Evolutionary conservation across 2,888 invertebrate genomes (phyloP).

Genomic region (Julus scanicus): DNA sequence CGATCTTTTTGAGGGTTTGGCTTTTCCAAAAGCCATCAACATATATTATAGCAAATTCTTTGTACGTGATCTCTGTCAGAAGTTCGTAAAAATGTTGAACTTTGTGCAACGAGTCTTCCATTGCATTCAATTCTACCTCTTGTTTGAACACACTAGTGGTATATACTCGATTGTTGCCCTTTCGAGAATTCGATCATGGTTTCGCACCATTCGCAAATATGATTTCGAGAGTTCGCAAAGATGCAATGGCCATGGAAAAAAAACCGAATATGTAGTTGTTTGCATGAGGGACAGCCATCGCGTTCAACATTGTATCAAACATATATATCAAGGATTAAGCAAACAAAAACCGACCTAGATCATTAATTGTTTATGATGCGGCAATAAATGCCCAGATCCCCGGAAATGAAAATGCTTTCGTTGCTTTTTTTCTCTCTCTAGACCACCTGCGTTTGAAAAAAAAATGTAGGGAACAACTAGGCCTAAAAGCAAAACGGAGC

Average conservation of each 20-base stretch:
- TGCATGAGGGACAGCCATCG: too few species aligned
- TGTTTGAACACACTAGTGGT: too few species aligned
- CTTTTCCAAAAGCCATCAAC: too few species aligned
- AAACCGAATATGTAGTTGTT: too few species aligned
- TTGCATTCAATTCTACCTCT: too few species aligned
- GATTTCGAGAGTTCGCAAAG: neutral
- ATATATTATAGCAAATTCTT: too few species aligned
- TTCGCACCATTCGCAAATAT: neutral
- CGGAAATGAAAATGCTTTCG: neutral
- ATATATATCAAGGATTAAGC: neutral
- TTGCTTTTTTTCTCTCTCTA: neutral
- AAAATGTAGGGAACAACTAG: neutral
- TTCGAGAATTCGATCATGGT: neutral
- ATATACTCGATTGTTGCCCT: neutral
- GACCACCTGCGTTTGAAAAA: neutral
- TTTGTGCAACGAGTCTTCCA: too few species aligned
- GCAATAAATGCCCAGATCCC: neutral
- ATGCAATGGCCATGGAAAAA: neutral
- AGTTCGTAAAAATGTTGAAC: too few species aligned
- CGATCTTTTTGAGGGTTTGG: too few species aligned
- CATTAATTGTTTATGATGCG: neutral
- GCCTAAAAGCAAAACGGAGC: neutral
- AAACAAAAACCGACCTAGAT: neutral
- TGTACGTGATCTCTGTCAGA: too few species aligned
- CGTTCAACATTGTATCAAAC: neutral